These are phyloP conservation scores for Apamea epomidion DNA, from an alignment of 2,888 invertebrate genomes.

Conservation along the genomic window DNA sequence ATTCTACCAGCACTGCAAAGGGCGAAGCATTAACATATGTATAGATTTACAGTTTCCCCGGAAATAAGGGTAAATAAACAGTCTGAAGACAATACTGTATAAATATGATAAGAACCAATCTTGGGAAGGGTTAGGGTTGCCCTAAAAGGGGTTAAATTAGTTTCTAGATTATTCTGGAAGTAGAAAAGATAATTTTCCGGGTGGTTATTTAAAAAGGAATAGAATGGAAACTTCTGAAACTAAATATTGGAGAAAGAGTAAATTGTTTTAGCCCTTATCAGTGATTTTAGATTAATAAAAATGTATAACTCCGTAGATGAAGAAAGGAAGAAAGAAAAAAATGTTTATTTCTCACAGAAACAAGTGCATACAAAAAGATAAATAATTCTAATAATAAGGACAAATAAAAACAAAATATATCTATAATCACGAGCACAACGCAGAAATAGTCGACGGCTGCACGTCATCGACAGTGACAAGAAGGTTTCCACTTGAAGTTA, in stretches of 20 bases:
- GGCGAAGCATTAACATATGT: slow-evolving; percentile 48
- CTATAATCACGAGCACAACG: no score
- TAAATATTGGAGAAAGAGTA: not conserved
- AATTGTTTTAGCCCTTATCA: not conserved
- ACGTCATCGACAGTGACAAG: no score
- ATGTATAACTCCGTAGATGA: no score
- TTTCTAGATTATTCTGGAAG: not conserved
- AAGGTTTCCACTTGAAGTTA: no score
- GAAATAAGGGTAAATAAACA: slow-evolving; percentile 60
- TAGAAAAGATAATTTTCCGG: not conserved
- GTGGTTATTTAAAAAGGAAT: not conserved
- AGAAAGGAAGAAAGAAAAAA: no score
- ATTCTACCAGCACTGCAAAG: slow-evolving; percentile 37
- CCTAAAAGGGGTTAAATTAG: not conserved
- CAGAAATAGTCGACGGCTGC: no score
- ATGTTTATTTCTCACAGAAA: no score
- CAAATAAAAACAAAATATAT: no score
- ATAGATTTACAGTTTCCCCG: slow-evolving; percentile 60
- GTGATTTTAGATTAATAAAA: not conserved
- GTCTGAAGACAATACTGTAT: slow-evolving; percentile 63
- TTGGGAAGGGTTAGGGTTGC: slow-evolving; percentile 55
- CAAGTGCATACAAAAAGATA: no score
- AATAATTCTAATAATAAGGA: no score
- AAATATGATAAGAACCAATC: slow-evolving; percentile 69
- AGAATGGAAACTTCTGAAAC: not conserved